A percentile compares a stretch with the other conserved stretches of the same genome.
Evolutionary conservation across 1,140 invertebrate genomes (phyloP).

Genomic region (Matsumurasca onukii): DNA sequence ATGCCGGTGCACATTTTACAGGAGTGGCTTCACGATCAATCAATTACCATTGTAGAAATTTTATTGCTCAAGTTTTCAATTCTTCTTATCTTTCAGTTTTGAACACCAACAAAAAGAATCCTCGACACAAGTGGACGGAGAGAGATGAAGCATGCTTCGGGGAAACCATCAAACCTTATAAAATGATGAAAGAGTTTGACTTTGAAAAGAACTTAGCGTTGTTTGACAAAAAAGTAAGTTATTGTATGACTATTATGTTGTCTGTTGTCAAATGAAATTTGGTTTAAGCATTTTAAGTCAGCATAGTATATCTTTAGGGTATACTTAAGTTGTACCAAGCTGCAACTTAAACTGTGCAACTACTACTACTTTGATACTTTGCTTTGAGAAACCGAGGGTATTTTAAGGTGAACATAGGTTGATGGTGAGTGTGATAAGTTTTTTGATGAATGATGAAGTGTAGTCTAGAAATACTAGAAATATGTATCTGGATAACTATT

Average conservation of each 20-base stretch:
- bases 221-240: slow-evolving; percentile 77
- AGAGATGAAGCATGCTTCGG: slow-evolving; percentile 63
- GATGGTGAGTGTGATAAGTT: too few relatives aligned
- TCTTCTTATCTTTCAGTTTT: slow-evolving; percentile 39
- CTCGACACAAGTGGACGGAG: slow-evolving; percentile 50
- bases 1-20: slow-evolving; percentile 3
- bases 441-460: too few relatives aligned
- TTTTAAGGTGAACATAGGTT: too few relatives aligned
- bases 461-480: too few relatives aligned
- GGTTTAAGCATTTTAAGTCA: too few relatives aligned
- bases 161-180: slow-evolving; percentile 57
- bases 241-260: neutral
- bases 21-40: neutral
- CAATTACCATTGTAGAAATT: slow-evolving; percentile 25
- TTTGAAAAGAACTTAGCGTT: slow-evolving; percentile 91
- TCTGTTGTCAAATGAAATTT: neutral
- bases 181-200: slow-evolving; percentile 78
- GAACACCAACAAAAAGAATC: slow-evolving; percentile 51
- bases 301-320: too few relatives aligned
- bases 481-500: too few relatives aligned
- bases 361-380: too few relatives aligned
- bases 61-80: slow-evolving; percentile 31
- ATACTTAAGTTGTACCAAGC: too few relatives aligned
- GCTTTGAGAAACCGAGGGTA: too few relatives aligned
- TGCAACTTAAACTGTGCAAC: too few relatives aligned